Conservation (phyloP, 1,140 invertebrate species). For the Leptopilina clavipes region DNA sequence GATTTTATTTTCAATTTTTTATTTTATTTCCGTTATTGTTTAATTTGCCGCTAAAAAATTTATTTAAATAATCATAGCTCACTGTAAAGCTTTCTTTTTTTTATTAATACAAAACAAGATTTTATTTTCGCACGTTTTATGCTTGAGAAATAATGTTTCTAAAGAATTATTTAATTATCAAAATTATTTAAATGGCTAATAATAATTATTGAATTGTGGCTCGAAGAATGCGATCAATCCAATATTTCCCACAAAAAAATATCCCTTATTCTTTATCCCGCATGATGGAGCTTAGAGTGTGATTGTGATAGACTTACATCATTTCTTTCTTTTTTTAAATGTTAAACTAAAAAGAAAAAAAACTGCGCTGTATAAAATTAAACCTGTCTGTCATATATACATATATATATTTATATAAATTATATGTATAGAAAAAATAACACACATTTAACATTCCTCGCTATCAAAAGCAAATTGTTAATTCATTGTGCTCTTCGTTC, state of each 20-base stretch:
- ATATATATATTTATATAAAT: too few relatives aligned
- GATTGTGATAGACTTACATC: slow-evolving; percentile 74
- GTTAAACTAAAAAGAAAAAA: slow-evolving; percentile 57
- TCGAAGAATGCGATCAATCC: slow-evolving; percentile 42
- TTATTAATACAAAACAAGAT: too few relatives aligned
- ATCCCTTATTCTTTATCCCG: slow-evolving; percentile 49
- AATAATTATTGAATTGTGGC: slow-evolving; percentile 41
- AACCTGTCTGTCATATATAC: slow-evolving; percentile 52
- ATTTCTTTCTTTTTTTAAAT: slow-evolving; percentile 50
- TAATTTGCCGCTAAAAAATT: too few relatives aligned
- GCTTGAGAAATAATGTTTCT: background rate
- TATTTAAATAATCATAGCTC: background rate
- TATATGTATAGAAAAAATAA: slow-evolving; percentile 45
- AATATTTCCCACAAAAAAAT: slow-evolving; percentile 29
- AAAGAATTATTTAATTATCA: too few relatives aligned
- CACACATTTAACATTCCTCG: slow-evolving; percentile 51
- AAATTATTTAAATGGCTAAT: too few relatives aligned
- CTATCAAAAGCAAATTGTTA: slow-evolving; percentile 52
- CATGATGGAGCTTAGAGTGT: slow-evolving; percentile 73
- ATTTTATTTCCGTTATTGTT: too few relatives aligned
- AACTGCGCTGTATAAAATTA: slow-evolving; percentile 49
- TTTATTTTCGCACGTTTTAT: slow-evolving; percentile 2
- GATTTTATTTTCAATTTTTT: too few relatives aligned
- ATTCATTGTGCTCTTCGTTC: background rate
- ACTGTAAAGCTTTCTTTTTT: background rate